Evolutionary conservation across 1,140 invertebrate genomes (phyloP), one percentile per base, ranked within the genome.

Genomic region (Drosophila ironensis): DNA sequence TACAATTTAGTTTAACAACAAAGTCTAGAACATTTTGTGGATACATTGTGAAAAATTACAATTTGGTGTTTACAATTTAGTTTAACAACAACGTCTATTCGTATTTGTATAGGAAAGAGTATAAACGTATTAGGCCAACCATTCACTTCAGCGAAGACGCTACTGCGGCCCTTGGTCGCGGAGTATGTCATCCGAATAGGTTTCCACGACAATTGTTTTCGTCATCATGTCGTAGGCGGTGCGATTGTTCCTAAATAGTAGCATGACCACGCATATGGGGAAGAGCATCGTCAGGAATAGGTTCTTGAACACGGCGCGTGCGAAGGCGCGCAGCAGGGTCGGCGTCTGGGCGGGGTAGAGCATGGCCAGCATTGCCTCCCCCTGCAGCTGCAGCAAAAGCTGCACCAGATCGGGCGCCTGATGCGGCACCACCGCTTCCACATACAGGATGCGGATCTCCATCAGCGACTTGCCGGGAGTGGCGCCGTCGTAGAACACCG

Each of bases 381-480:
- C 56, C 35, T 88, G 87, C 0, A 54, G 54, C 37, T 91, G 87
- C 0, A 88, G 56, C 3, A 78, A 68, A 14, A 88, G 81, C 9
- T 86, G 87, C 4, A 80, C 72, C 45, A 69, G 41, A 2, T 44
- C 46, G 0, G 70, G 78, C 0, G 67, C 46, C 41, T 81, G 88
- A 16, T 92, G 61, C 0, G 92, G 91, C 12, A 93, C 90, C 6
- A 96, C 92, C 8, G 92, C 93, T 19, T 94, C 93, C 53, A 96
- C 96, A 4, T 93, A 93, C 0, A 97, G 93, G 0, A 98, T 96
- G 46, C 94, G 92, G 7, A 98, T 91, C 8, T 95, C 94, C 91
- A 98, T 93, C 16, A 97, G 78, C 5, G 93, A 93, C 91, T 98
- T 98, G 1, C 97, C 97, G 0, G 96, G 96, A 19, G 97, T 97